A percentile compares a stretch with the other conserved stretches of the same genome.
These are phyloP conservation scores for Drosophila affinis DNA, from an alignment of 2,888 invertebrate species.

Conservation along the genomic window DNA sequence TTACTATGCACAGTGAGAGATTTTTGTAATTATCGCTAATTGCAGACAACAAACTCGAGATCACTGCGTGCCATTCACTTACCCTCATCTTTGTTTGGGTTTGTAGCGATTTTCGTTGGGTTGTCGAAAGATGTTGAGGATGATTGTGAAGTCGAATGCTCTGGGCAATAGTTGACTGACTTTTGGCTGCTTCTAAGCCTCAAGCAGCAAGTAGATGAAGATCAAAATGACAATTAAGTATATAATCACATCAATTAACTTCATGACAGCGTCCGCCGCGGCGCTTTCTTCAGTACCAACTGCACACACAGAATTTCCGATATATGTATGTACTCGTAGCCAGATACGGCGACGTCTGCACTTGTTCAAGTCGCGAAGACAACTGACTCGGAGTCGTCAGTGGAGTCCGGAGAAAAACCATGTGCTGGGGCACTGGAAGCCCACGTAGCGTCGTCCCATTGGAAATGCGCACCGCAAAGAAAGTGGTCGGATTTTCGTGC, in stretches of 20 bases:
- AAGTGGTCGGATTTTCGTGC: conserved; percentile 71
- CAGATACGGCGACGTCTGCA: conserved; percentile 58
- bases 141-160: conserved; percentile 38
- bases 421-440: conserved; percentile 51
- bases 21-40: conserved; percentile 53
- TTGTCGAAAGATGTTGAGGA: conserved; percentile 7
- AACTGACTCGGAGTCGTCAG: conserved; percentile 56
- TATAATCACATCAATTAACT: conserved; percentile 82
- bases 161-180: conserved; percentile 30
- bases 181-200: conserved; percentile 46
- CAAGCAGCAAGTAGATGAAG: conserved; percentile 79
- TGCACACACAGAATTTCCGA: conserved; percentile 25
- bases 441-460: conserved; percentile 43
- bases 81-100: conserved; percentile 58
- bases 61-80: conserved; percentile 47
- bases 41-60: conserved; percentile 42
- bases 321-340: too few relatives aligned
- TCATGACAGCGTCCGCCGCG: conserved; percentile 77
- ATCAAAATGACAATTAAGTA: conserved; percentile 81
- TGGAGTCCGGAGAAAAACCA: conserved; percentile 41
- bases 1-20: conserved; percentile 41
- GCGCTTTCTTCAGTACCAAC: conserved; percentile 64
- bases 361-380: conserved; percentile 67
- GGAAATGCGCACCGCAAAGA: conserved; percentile 67
- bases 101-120: conserved; percentile 12